Conservation (phyloP, 2,888 invertebrate genomes). For the Cosmopolites sordidus region DNA sequence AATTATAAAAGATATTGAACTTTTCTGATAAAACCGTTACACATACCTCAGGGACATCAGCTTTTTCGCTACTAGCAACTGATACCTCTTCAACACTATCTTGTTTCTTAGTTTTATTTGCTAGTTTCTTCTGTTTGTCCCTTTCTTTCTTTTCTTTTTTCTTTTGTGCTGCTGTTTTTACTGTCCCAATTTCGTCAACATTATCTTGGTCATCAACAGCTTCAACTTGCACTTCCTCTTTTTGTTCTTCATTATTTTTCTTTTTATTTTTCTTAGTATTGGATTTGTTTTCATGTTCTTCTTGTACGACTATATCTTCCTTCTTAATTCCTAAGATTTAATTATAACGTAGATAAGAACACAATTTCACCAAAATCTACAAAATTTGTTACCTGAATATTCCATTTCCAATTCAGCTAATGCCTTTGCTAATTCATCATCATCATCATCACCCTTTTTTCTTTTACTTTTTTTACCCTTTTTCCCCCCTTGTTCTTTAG, state of each 20-base stretch:
- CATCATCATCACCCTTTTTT: conserved; percentile 71
- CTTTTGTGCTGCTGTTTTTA: conserved; percentile 82
- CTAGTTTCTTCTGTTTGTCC: conserved; percentile 69
- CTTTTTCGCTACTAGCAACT: conserved; percentile 13
- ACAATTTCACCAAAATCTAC: conserved; percentile 35
- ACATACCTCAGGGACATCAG: background rate
- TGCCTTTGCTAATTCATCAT: conserved; percentile 78
- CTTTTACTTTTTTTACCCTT: conserved; percentile 71
- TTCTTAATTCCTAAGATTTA: conserved; percentile 25
- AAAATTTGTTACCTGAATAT: conserved; percentile 59
- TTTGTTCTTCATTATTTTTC: conserved; percentile 35
- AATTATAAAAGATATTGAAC: background rate
- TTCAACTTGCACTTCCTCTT: conserved; percentile 15
- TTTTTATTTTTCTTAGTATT: conserved; percentile 28
- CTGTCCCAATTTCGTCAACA: conserved; percentile 50
- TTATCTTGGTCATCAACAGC: conserved; percentile 18
- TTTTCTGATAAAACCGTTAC: background rate
- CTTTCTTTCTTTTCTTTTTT: conserved; percentile 86
- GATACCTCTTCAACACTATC: conserved; percentile 27
- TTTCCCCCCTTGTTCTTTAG: conserved; percentile 52
- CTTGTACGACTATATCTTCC: conserved; percentile 26
- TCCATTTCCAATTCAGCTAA: conserved; percentile 79
- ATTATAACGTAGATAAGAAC: no score
- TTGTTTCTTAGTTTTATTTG: conserved; percentile 51
- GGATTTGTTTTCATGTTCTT: conserved; percentile 24